Evolutionary conservation across 2,797 vertebrate species (phyloP), one percentile per base, ranked within the genome.

Genomic region (Calcarius lapponicus): DNA sequence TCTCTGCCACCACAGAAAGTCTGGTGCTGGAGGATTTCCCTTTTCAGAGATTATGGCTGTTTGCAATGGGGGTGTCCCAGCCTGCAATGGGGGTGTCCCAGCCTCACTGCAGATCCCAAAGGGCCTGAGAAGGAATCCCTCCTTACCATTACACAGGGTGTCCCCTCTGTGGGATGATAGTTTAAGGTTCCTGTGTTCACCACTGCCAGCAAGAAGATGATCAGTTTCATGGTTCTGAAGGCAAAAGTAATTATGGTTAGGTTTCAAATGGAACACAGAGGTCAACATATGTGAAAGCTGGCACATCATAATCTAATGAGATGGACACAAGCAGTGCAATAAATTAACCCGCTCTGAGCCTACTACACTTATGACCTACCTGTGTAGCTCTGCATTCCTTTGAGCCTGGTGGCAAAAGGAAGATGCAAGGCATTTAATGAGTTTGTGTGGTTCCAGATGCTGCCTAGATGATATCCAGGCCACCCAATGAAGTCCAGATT

Each of bases 121-220:
- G 25, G 9, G 6, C 13, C 13, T 7, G 13, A 56, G 50, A 0
- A 42, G 36, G n/a, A n/a, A 56, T 25, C 24, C 17, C 26, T 5
- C 69, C 99, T 99, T 98, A 99, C 99, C 97, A 97, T 97, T 93
- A 97, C 97, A 96, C 99, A 99, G 36, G 98, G 82, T 15, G 95
- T 73, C 50, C 93, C 94, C 56, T 97, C 97, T 18, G 6, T 51
- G 31, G 95, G 97, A 38, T 88, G 97, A 53, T 97, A 89, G 70
- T 97, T 97, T 4, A 97, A 96, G 40, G 92, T 93, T 79, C 97
- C 97, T 65, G 95, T 95, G 71, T 96, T 97, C 96, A 98, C 92
- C 93, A 97, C 79, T 81, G 98, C 96, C 97, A 98, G 97, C 93
- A 99, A 93, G 70, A 99, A 96, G 97, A 98, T 87, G 90, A 98